These are phyloP conservation scores for Propithecus coquereli DNA, from an alignment of 2,113 vertebrate species.

Conservation along the genomic window DNA sequence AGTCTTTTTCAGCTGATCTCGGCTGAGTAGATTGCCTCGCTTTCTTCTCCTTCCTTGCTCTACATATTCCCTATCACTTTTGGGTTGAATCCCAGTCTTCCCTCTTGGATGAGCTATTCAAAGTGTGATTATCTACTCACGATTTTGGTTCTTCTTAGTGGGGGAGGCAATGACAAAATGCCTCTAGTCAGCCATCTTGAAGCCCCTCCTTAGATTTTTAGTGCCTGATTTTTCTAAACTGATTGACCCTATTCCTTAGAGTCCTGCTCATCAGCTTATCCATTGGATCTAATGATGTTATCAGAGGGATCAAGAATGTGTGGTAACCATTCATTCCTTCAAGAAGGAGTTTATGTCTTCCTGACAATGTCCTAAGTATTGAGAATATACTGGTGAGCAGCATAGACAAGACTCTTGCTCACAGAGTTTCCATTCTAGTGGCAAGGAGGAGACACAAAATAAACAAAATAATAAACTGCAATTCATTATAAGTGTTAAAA, in stretches of 20 bases:
- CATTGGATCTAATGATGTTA: not conserved
- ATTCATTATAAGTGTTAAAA: not conserved
- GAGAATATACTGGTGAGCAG: not conserved
- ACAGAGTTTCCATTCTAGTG: not conserved
- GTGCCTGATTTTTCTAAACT: not conserved
- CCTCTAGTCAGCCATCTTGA: no score
- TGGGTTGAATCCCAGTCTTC: no score
- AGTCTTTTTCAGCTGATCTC: no score
- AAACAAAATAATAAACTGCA: not conserved
- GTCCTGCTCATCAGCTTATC: not conserved
- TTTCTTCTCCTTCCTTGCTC: no score
- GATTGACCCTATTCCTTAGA: not conserved
- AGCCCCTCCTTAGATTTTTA: no score
- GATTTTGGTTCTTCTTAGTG: no score
- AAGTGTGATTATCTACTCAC: no score
- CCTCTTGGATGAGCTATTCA: no score
- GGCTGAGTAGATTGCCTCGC: no score
- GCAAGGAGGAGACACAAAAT: not conserved
- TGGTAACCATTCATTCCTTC: not conserved
- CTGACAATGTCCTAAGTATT: not conserved
- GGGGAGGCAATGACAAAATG: no score
- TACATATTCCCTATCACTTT: no score
- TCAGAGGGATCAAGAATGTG: not conserved
- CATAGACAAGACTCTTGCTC: not conserved
- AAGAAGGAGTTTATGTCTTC: not conserved